A percentile compares a stretch with the other conserved stretches of the same genome.
phyloP scores from a whole-genome alignment of 2,797 vertebrate genomes.

The Emys orbicularis region DNA sequence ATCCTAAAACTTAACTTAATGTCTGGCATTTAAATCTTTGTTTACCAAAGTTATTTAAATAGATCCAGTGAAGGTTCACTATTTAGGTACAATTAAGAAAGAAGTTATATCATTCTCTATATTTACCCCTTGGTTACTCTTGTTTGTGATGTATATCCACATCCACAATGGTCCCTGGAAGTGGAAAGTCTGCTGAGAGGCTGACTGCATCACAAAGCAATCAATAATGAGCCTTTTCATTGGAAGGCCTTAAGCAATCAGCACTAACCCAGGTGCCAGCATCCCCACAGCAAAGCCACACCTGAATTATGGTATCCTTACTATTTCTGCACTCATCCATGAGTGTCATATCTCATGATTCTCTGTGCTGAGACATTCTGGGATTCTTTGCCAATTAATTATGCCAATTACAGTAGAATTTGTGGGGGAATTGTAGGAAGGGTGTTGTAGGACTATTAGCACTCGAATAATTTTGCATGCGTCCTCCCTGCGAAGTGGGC shows the following conservation, averaged over 20 bases:
- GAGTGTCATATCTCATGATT: too few species aligned
- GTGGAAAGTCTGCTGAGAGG: background rate
- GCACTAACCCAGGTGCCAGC: too few species aligned
- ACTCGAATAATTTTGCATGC: background rate
- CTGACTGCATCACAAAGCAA: background rate
- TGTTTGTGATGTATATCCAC: too few species aligned
- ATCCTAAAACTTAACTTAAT: constrained; percentile 43
- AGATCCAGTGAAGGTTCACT: constrained; percentile 7
- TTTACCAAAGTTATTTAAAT: constrained; percentile 47
- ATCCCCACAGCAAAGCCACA: too few species aligned
- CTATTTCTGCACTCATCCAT: too few species aligned
- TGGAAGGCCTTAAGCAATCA: background rate
- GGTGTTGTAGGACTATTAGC: background rate
- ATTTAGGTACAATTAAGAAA: background rate
- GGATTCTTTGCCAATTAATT: background rate
- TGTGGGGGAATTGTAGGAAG: background rate
- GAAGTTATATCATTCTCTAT: background rate
- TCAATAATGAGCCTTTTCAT: background rate
- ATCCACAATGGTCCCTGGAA: too few species aligned
- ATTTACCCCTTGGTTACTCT: background rate
- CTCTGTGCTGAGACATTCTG: background rate
- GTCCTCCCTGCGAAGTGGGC: background rate
- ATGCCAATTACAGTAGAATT: background rate
- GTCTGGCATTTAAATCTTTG: constrained; percentile 61
- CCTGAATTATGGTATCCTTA: too few species aligned